Percentiles rank a stretch among this genome's conserved stretches.
phyloP scores from a whole-genome alignment of 2,888 invertebrate genomes.

The Melieria omissa region DNA sequence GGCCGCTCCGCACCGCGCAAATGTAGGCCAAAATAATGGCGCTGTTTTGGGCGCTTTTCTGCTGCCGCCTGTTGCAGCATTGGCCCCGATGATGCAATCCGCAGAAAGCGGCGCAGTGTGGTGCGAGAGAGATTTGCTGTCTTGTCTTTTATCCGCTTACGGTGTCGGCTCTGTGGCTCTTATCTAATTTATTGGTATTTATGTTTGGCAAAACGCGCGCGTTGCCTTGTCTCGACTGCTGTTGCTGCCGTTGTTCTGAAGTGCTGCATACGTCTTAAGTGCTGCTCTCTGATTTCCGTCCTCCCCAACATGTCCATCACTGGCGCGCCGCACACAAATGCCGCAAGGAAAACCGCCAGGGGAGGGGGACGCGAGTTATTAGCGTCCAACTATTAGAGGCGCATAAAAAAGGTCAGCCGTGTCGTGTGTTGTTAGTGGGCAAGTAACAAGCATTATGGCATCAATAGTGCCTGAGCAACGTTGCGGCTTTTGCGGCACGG shows the following conservation, averaged over 20 bases:
- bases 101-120: too few relatives aligned
- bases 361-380: slow-evolving; percentile 34
- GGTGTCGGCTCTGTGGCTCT: slow-evolving; percentile 16
- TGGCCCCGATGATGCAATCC: too few relatives aligned
- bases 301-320: too few relatives aligned
- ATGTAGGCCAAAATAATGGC: background rate
- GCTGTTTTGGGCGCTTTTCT: background rate
- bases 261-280: background rate
- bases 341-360: background rate
- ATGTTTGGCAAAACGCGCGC: slow-evolving; percentile 22
- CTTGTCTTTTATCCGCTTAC: slow-evolving; percentile 5
- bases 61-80: background rate
- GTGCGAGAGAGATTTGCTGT: too few relatives aligned
- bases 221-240: slow-evolving; percentile 28
- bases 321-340: background rate
- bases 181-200: slow-evolving; percentile 38
- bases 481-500: background rate
- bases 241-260: background rate
- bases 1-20: background rate
- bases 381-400: slow-evolving; percentile 25
- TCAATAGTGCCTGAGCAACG: background rate
- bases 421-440: too few relatives aligned
- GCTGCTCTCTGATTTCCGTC: background rate
- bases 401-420: slow-evolving; percentile 30
- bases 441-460: too few relatives aligned